These are phyloP conservation scores for Graphium colonna DNA, from an alignment of 2,888 invertebrate species.

Conservation along the genomic window DNA sequence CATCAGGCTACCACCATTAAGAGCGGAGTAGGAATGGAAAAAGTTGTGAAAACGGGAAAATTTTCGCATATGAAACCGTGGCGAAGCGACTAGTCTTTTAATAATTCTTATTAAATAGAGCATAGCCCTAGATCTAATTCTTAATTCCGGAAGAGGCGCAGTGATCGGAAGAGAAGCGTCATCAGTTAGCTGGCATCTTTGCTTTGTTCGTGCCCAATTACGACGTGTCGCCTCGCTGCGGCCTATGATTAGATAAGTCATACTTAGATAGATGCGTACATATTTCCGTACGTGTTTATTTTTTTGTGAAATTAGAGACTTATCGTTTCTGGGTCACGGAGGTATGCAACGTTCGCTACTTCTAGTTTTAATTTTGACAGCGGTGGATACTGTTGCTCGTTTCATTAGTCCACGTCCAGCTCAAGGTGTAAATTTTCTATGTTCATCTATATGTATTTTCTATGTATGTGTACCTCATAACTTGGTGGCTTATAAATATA, in stretches of 20 bases:
- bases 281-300: constrained; percentile 18
- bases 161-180: neutral
- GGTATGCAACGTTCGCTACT: neutral
- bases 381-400: no score
- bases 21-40: no score
- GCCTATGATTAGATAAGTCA: constrained; percentile 1
- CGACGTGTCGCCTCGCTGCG: neutral
- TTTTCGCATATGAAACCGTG: no score
- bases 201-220: constrained; percentile 14
- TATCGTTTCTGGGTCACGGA: constrained; percentile 16
- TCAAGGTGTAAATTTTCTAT: no score
- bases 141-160: neutral
- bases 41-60: no score
- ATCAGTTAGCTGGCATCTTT: neutral
- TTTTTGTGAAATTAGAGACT: constrained; percentile 2
- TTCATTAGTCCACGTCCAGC: no score
- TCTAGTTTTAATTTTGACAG: constrained; percentile 5
- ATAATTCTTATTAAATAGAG: no score
- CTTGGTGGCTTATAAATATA: no score
- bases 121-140: neutral
- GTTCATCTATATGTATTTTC: no score
- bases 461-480: no score
- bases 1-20: no score
- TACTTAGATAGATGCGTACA: neutral
- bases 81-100: no score